Evolutionary conservation across 2,113 vertebrate species (phyloP).

Genomic region (Passer domesticus): DNA sequence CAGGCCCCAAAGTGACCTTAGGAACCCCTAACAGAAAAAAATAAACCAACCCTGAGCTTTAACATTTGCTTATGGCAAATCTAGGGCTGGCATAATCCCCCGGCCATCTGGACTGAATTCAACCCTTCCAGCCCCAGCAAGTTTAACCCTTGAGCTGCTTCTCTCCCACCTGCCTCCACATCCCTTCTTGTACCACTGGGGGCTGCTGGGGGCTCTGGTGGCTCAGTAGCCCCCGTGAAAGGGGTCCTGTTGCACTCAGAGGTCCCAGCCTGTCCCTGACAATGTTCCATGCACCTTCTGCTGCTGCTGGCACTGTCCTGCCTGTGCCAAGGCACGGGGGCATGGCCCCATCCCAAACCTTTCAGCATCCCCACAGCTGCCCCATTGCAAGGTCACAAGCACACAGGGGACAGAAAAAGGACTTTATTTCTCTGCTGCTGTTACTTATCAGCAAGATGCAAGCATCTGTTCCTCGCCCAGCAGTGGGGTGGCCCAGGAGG

Average conservation of each 20-base stretch:
- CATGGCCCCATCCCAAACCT: neutral
- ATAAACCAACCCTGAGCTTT: neutral
- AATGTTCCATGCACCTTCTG: neutral
- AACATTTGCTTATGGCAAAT: conserved; percentile 24
- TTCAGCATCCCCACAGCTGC: neutral
- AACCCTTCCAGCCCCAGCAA: fast-evolving
- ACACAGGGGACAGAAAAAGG: neutral
- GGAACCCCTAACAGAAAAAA: neutral
- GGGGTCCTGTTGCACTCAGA: neutral
- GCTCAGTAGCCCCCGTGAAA: neutral
- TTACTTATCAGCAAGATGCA: neutral
- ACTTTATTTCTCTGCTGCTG: neutral
- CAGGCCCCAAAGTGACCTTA: neutral
- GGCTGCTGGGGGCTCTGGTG: neutral
- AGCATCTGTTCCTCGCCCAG: neutral
- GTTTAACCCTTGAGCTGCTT: neutral
- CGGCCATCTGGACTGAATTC: conserved; percentile 11
- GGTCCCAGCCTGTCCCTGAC: neutral
- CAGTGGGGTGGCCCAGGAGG: neutral
- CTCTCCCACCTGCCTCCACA: neutral
- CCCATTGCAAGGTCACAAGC: fast-evolving
- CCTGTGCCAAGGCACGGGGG: fast-evolving
- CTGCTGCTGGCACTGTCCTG: neutral
- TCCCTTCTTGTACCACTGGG: neutral
- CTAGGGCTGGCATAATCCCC: conserved; percentile 40